phyloP scores from a whole-genome alignment of 2,888 invertebrate species.

The Fragum sueziense region DNA sequence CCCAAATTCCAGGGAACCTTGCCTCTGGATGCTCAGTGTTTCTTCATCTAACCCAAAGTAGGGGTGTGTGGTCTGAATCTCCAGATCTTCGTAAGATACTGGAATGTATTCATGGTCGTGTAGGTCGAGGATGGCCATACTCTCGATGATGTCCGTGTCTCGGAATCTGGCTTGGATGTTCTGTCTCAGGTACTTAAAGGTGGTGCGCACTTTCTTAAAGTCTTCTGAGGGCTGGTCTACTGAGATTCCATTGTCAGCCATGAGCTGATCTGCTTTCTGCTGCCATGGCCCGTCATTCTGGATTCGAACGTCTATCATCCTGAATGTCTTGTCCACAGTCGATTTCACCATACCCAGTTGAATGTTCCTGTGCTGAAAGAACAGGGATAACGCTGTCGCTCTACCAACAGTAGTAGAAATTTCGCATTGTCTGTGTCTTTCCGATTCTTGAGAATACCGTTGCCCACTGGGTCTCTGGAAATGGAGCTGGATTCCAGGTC shows the following conservation, averaged over 20 bases:
- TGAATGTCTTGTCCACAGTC: constrained; percentile 35
- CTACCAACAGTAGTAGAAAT: constrained; percentile 35
- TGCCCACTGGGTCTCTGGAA: constrained; percentile 49
- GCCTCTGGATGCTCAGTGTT: constrained; percentile 30
- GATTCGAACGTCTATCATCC: constrained; percentile 5
- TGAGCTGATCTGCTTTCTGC: constrained; percentile 12
- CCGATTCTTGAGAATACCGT: constrained; percentile 45
- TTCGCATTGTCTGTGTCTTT: constrained; percentile 39
- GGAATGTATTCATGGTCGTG: constrained; percentile 7
- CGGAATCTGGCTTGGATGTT: constrained; percentile 43
- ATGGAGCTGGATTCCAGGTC: too few relatives aligned
- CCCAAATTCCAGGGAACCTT: constrained; percentile 33
- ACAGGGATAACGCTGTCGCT: constrained; percentile 37
- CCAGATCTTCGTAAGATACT: constrained; percentile 24
- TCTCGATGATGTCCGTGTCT: constrained; percentile 45
- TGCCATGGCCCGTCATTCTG: constrained; percentile 39
- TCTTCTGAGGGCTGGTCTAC: not conserved
- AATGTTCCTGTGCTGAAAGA: constrained; percentile 37
- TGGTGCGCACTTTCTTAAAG: not conserved
- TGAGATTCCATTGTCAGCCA: constrained; percentile 13
- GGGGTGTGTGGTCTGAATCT: constrained; percentile 28
- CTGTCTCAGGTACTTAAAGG: constrained; percentile 9
- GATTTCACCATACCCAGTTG: constrained; percentile 36
- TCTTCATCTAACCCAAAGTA: constrained; percentile 35
- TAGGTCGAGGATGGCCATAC: constrained; percentile 36